Evolutionary conservation across 2,888 invertebrate species (phyloP).

Genomic region (Hybos culiciformis): DNA sequence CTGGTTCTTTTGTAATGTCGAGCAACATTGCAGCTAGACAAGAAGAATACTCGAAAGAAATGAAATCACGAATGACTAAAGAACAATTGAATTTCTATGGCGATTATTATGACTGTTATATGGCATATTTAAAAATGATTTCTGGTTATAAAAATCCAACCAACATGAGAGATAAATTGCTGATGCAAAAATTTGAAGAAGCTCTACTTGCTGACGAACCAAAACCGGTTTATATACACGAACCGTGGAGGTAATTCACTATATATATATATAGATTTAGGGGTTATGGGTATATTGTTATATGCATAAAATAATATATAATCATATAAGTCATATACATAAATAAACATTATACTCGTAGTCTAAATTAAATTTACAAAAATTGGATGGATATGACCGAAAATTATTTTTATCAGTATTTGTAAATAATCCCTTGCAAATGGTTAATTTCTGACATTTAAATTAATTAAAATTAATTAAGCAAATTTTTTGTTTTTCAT

Average conservation of each 20-base stretch:
- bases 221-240: slow-evolving; percentile 48
- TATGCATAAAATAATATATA: no score
- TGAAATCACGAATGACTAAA: slow-evolving; percentile 47
- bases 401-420: no score
- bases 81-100: slow-evolving; percentile 52
- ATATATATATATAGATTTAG: not conserved
- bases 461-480: slow-evolving; percentile 7
- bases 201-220: slow-evolving; percentile 49
- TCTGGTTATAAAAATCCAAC: slow-evolving; percentile 38
- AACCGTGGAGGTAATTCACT: slow-evolving; percentile 46
- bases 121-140: slow-evolving; percentile 41
- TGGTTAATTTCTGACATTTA: no score
- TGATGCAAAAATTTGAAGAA: slow-evolving; percentile 48
- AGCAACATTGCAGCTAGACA: slow-evolving; percentile 59
- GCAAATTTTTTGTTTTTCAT: not conserved
- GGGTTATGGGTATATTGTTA: no score
- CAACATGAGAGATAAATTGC: slow-evolving; percentile 38
- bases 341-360: not conserved
- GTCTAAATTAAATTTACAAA: not conserved
- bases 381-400: no score
- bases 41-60: slow-evolving; percentile 43
- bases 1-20: slow-evolving; percentile 57
- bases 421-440: no score
- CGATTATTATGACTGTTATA: slow-evolving; percentile 49
- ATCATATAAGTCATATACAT: not conserved